phyloP scores from a whole-genome alignment of 2,797 vertebrate species.

The Oreortyx pictus region DNA sequence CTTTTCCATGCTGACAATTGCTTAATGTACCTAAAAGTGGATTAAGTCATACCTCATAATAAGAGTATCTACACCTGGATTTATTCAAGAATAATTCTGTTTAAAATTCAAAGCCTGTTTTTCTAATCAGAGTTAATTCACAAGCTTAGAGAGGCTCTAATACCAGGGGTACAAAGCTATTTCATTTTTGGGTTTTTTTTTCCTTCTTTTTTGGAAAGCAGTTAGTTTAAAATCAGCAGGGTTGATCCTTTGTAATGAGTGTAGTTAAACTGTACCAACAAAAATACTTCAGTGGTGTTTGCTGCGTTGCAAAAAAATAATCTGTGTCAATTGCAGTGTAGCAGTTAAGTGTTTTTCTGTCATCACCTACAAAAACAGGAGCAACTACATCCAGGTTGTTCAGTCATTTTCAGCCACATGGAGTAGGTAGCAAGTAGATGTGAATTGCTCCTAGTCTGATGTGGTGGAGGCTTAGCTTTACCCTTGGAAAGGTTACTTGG shows the following conservation, averaged over 20 bases:
- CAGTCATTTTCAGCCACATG: not conserved
- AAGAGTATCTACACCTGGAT: not conserved
- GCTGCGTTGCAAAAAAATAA: not conserved
- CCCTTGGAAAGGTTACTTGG: not conserved
- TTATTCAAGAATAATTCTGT: slow-evolving; percentile 9
- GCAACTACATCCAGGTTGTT: not conserved
- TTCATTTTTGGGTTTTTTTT: not conserved
- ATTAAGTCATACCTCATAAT: not conserved
- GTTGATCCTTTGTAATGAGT: not conserved
- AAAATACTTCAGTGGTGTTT: not conserved
- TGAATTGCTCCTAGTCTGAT: not conserved
- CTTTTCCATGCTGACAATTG: not conserved
- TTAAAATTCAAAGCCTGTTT: not conserved
- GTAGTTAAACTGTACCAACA: not conserved
- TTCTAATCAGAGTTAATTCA: slow-evolving; percentile 10
- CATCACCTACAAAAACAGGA: not conserved
- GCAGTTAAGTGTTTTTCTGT: not conserved
- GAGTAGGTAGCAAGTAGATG: not conserved
- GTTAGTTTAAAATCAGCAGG: not conserved
- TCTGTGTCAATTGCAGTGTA: not conserved
- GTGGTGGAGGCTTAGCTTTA: not conserved
- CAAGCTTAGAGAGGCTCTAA: not conserved
- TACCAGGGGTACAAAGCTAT: not conserved
- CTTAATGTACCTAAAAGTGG: not conserved
- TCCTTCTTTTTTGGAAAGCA: not conserved